phyloP scores from a whole-genome alignment of 2,113 vertebrate genomes.

The Peucedramus taeniatus region DNA sequence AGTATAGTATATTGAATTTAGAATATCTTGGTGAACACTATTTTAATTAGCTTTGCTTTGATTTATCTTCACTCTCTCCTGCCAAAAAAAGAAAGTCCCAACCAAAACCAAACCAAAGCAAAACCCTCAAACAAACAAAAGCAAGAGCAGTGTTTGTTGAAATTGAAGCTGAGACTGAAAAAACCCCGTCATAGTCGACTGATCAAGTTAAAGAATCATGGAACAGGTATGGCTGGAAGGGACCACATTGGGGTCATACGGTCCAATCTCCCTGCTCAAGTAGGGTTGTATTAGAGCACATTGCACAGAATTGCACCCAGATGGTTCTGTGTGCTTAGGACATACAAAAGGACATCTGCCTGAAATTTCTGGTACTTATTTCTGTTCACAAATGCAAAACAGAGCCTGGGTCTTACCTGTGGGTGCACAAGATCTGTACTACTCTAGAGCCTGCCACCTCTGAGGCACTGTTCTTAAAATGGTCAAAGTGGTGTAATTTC shows the following conservation, averaged over 20 bases:
- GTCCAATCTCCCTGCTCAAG: neutral
- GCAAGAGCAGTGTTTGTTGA: accelerated
- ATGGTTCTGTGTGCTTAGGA: neutral
- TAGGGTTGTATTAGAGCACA: neutral
- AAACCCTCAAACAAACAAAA: neutral
- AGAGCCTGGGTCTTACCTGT: neutral
- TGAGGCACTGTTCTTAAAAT: neutral
- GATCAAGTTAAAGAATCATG: neutral
- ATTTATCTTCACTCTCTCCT: neutral
- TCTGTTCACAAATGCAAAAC: neutral
- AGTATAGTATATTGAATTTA: neutral
- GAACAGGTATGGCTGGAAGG: neutral
- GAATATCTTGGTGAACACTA: neutral
- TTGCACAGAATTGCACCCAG: neutral
- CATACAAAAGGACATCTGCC: neutral
- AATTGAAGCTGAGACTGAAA: neutral
- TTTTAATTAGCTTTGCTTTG: neutral
- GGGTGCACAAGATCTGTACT: neutral
- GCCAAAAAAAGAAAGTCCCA: neutral
- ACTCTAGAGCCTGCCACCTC: neutral
- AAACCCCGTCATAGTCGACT: accelerated
- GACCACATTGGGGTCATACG: neutral
- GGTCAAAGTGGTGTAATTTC: neutral
- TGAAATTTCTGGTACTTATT: neutral
- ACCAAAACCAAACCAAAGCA: neutral